A percentile compares a stretch with the other conserved stretches of the same genome.
Conservation (phyloP, 2,113 vertebrate species). For the Lepidothrix coronata region DNA sequence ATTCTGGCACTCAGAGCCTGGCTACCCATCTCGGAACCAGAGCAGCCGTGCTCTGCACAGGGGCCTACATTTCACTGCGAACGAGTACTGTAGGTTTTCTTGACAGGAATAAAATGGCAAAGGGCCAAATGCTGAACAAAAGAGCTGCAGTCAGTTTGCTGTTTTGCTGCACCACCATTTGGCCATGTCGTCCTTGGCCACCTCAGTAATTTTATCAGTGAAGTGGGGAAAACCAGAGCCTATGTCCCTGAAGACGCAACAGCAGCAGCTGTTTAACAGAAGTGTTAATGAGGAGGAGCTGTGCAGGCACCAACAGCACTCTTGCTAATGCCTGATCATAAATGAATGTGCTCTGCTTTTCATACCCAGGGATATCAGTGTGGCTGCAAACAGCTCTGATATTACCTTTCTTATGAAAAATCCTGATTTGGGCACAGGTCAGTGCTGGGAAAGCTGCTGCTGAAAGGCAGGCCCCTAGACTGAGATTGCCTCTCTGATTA, state of each 20-base stretch:
- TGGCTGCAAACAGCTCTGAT: not conserved
- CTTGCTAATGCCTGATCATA: not conserved
- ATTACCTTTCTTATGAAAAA: not conserved
- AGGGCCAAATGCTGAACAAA: not conserved
- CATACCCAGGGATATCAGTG: not conserved
- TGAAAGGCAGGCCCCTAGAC: not conserved
- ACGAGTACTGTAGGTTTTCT: not conserved
- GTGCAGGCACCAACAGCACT: not conserved
- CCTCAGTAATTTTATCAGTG: not conserved
- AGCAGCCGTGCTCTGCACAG: fast-evolving
- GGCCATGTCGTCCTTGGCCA: not conserved
- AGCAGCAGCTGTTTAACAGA: not conserved
- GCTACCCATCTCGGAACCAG: not conserved
- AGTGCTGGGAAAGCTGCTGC: not conserved
- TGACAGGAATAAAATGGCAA: not conserved
- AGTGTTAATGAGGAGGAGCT: not conserved
- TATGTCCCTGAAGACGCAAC: not conserved
- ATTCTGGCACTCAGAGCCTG: not conserved
- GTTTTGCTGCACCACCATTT: not conserved
- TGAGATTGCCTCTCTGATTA: not conserved
- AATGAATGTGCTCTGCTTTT: not conserved
- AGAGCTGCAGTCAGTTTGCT: not conserved
- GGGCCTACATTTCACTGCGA: not conserved
- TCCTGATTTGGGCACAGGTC: not conserved
- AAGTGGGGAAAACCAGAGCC: not conserved